Base-by-base conservation (phyloP, 30 jellyfish, hydroid and myxozoan species). In the Pseudorhiza aurosa region DNA sequence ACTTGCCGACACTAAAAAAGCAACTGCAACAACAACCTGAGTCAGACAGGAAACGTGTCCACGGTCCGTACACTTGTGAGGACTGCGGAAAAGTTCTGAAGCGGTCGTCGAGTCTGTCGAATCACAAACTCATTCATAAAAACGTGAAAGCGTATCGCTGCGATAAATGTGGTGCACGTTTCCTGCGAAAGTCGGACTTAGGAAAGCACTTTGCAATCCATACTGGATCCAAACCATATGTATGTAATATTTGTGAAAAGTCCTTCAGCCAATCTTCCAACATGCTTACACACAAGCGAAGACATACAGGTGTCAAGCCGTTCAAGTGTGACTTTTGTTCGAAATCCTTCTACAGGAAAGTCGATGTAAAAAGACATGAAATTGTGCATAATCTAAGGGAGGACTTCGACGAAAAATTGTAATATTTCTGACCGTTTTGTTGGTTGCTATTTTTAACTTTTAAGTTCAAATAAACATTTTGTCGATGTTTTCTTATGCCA, bases 271-370 rank as follows among this genome's bases (percentile, higher is more conserved):
- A 89, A 51, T 89, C 97, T 1, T 89, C 97, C 5, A 89, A 89
- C 68, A 82, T 89, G 96, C 74, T 89, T 25, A 89, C 97, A 0
- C 97, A 89, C 53, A 85, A 68, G 35, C 83, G 97, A 59, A 74
- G 96, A 25, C 97, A 89, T 47, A 58, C 97, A 17, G 97, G 97
- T 14, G 75, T 82, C 21, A 56, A 89, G 25, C 97, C 97, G 27
- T 89, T 49, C 43, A 50, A 81, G 15, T 89, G 97, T 62, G 46
- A 58, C 40, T 55, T 17, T 27, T 89, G 97, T 75, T 68, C 96
- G 42, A 82, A 82, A 43, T 62, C 93, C 12, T 89, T 89, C 47
- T 89, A 89, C 55, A 33, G 97, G 33, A 82, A 82, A 56, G 97
- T 89, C 11, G 97, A 89, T 44, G 96, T 89, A 0, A 82, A 95